Evolutionary conservation across 2,113 vertebrate species (phyloP), one percentile per base, ranked within the genome.

Genomic region (Zosterops pallidus): DNA sequence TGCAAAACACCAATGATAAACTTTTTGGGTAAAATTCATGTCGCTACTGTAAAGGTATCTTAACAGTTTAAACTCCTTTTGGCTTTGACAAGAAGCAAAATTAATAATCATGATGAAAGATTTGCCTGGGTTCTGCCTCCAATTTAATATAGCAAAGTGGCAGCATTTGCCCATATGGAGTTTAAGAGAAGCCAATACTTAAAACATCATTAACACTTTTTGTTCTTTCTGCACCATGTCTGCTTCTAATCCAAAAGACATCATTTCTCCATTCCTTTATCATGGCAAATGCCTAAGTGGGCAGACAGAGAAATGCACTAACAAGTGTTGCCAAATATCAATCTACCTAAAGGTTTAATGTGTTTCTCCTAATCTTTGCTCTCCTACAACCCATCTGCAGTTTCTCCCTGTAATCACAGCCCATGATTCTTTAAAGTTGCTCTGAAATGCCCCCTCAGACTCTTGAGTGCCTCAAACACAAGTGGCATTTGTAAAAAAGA

Each of bases 141-240:
- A 42, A 31, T 69, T 86, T 86, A 82, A 71, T 83, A 80, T 19
- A 81, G 63, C 83, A 62, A 86, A 93, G 76, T 78, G 68, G 88
- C 55, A 94, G 60, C 47, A 90, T 86, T 94, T 81, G 20, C 62
- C 71, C 46, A 94, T 69, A 92, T 49, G 62, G 80, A 95, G 35
- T 63, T 81, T 69, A 62, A 86, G 62, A 78, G 69, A 88, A 92
- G 60, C 62, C 77, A 91, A 56, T 65, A 85, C 23, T 79, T 89
- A 82, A 92, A 89, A 76, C 46, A 94, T 17, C 8, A 6, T 91
- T 92, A 94, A 68, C 53, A 46, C 53, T 71, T 86, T 84, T 81
- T 95, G 79, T 64, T 95, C 88, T 78, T 94, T 92, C 88, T 96
- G 68, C 52, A 90, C 70, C n/a, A 68, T 68, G 72, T 86, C 83